Base-by-base conservation (phyloP, 2,797 vertebrate species). In the Squalus acanthias region DNA sequence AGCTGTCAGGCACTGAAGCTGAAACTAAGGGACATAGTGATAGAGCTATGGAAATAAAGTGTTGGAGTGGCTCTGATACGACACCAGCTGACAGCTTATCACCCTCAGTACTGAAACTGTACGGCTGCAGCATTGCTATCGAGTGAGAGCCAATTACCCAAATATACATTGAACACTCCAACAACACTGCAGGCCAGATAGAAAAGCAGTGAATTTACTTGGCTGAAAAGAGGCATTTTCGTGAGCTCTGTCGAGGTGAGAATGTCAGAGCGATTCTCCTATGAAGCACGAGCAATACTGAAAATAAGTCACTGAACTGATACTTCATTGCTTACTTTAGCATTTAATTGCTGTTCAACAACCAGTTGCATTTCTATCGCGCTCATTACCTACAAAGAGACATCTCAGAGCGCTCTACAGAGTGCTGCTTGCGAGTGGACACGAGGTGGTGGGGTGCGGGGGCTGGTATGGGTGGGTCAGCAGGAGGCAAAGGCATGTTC, bases 71-170 rank as follows among this genome's bases (percentile, higher is more conserved):
- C 88, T 63, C 88, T 6, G 88, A 91, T 1, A n/a, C 29, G 6
- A 26, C 88, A 91, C 88, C 29, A n/a, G 88, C 26, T 91, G 88
- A 91, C 57, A 91, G 88, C 29, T 91, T 33, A 53, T 89, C 53
- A 89, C 10, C 87, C 53, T 60, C 87, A 60, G 9, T 10, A 13
- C 53, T 93, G 89, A n/a, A n/a, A 63, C 60, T n/a, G 8, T 65
- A 0, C 65, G 26, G 82, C 82, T 46, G 39, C 39, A 50, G 82
- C 39, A 39, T 85, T 46, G n/a, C 79, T 67, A 24, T 69, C 10
- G 91, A n/a, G 63, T 1, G 65, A 46, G 91, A 93, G n/a, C 39
- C 63, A 93, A 93, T 93, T 93, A 93, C n/a, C 8, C 33, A 46
- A 39, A 93, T 93, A 24, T 93, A 69, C 63, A 12, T 39, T 10